These are phyloP conservation scores for Lucinisca nassula DNA, from an alignment of 2,888 invertebrate genomes.

Conservation along the genomic window DNA sequence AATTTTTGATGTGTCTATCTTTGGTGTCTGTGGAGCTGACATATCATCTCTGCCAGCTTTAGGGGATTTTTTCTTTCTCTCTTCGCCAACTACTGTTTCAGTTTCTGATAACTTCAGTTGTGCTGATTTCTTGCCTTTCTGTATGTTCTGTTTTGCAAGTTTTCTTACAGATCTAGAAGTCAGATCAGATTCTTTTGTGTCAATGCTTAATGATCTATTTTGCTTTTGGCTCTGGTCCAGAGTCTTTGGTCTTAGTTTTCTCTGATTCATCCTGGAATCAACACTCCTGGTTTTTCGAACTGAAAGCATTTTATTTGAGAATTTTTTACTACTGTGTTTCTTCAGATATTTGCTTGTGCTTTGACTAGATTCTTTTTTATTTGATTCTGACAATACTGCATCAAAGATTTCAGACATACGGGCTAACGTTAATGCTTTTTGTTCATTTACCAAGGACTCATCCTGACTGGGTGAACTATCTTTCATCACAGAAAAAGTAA, in stretches of 20 bases:
- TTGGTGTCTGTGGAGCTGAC: not conserved
- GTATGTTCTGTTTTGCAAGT: not conserved
- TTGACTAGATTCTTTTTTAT: not conserved
- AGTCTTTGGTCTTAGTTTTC: not conserved
- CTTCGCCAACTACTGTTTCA: too few relatives aligned
- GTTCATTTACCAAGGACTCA: not conserved
- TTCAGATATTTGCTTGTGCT: not conserved
- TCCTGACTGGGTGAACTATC: not conserved
- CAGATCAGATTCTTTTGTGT: not conserved
- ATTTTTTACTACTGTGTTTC: not conserved
- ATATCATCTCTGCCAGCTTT: not conserved
- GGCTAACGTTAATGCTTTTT: not conserved
- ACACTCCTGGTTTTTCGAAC: not conserved
- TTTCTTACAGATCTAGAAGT: not conserved
- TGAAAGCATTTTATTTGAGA: not conserved
- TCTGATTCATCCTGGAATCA: not conserved
- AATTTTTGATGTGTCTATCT: not conserved
- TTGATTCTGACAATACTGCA: not conserved
- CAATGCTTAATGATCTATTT: not conserved
- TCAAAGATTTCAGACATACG: not conserved
- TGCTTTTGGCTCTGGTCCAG: not conserved
- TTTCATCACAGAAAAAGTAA: conserved; percentile 27
- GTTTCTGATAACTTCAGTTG: not conserved
- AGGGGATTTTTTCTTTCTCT: not conserved
- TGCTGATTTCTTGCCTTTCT: not conserved